These are phyloP conservation scores for Prunella strophiata DNA, from an alignment of 2,797 vertebrate genomes.

Conservation along the genomic window DNA sequence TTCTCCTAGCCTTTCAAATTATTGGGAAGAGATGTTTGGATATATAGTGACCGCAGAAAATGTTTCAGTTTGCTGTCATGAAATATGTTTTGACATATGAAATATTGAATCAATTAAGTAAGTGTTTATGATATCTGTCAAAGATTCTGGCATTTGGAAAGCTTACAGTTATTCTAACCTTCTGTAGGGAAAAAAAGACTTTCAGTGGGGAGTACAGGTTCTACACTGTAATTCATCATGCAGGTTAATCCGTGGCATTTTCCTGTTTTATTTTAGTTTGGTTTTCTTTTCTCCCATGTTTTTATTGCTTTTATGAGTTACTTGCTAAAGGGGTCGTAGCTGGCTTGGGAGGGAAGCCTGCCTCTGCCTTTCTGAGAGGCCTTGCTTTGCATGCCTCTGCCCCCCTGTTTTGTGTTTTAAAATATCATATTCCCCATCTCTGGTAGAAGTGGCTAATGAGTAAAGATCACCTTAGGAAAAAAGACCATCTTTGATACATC, in stretches of 20 bases:
- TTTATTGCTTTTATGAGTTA: neutral
- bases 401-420: neutral
- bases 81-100: conserved; percentile 24
- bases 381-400: neutral
- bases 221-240: neutral
- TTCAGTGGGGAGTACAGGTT: conserved; percentile 31
- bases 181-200: conserved; percentile 45
- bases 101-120: conserved; percentile 41
- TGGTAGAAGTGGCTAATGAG: neutral
- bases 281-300: neutral
- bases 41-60: neutral
- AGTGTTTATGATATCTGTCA: conserved; percentile 49
- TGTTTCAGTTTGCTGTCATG: neutral
- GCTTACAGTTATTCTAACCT: conserved; percentile 51
- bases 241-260: conserved; percentile 15
- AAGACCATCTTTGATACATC: neutral
- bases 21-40: neutral
- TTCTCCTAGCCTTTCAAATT: neutral
- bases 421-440: neutral
- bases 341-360: neutral
- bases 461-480: neutral
- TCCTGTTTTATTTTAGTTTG: neutral
- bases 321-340: neutral
- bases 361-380: neutral
- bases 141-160: conserved; percentile 61